These are phyloP conservation scores for Gadopsis marmoratus DNA, from an alignment of 2,797 vertebrate species.

Conservation along the genomic window DNA sequence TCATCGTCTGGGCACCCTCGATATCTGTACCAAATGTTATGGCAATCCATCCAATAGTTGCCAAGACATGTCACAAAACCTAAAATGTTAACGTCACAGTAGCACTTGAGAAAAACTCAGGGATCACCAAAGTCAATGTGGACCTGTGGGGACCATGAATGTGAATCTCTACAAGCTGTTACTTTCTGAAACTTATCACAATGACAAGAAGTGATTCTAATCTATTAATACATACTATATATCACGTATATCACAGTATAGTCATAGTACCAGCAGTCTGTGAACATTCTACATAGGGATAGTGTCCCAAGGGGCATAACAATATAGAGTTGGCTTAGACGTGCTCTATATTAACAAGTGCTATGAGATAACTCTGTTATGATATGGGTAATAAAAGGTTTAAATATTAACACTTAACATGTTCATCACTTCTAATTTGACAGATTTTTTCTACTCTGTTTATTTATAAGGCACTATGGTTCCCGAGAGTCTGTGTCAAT, in stretches of 20 bases:
- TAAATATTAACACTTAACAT: not conserved
- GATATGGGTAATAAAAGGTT: too few relatives aligned
- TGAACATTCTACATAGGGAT: not conserved
- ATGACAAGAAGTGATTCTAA: not conserved
- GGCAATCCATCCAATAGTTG: not conserved
- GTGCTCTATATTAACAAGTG: too few relatives aligned
- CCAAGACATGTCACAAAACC: not conserved
- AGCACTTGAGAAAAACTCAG: not conserved
- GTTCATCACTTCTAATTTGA: not conserved
- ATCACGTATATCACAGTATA: not conserved
- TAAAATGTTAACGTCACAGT: too few relatives aligned
- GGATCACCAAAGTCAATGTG: not conserved
- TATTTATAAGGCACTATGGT: slow-evolving; percentile 73
- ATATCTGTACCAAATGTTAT: not conserved
- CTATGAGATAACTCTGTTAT: too few relatives aligned
- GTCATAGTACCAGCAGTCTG: not conserved
- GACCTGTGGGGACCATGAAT: not conserved
- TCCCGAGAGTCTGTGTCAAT: slow-evolving; percentile 90
- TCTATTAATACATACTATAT: not conserved
- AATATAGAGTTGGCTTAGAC: too few relatives aligned
- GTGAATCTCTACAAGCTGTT: not conserved
- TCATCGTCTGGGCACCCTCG: not conserved
- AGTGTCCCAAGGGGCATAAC: not conserved
- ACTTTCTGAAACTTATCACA: not conserved
- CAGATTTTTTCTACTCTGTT: slow-evolving; percentile 7